A percentile compares a stretch with the other conserved stretches of the same genome.
Conservation (phyloP, 1,140 invertebrate species). For the Drosophila mojavensis region DNA sequence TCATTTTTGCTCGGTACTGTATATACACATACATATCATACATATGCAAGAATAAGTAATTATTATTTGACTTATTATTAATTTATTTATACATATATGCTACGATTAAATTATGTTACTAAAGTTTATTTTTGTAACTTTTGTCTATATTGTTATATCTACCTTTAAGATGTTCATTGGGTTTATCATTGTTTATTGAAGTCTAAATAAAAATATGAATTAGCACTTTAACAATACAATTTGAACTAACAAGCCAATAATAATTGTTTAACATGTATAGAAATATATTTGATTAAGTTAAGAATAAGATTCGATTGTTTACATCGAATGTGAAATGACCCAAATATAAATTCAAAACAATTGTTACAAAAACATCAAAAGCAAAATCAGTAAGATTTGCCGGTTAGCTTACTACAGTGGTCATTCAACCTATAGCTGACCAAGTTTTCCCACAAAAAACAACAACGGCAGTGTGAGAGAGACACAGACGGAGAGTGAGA, state of each 20-base stretch:
- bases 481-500: no score
- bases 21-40: no score
- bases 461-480: neutral
- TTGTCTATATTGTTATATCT: no score
- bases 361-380: slow-evolving; percentile 5
- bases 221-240: slow-evolving; percentile 1
- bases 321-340: slow-evolving; percentile 1
- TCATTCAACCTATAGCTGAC: slow-evolving; percentile 69
- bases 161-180: no score
- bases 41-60: no score
- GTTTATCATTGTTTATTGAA: neutral
- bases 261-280: neutral
- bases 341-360: slow-evolving; percentile 22
- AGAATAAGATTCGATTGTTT: slow-evolving; percentile 4
- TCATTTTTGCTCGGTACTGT: no score
- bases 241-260: neutral
- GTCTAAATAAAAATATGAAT: slow-evolving; percentile 16
- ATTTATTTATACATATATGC: no score
- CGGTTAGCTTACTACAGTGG: slow-evolving; percentile 39
- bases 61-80: no score
- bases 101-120: no score
- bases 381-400: slow-evolving; percentile 15
- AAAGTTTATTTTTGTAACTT: no score
- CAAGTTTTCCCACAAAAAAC: slow-evolving; percentile 52
- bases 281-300: no score